Evolutionary conservation across 2,888 invertebrate species (phyloP).

Genomic region (Dicroscelio sp.): DNA sequence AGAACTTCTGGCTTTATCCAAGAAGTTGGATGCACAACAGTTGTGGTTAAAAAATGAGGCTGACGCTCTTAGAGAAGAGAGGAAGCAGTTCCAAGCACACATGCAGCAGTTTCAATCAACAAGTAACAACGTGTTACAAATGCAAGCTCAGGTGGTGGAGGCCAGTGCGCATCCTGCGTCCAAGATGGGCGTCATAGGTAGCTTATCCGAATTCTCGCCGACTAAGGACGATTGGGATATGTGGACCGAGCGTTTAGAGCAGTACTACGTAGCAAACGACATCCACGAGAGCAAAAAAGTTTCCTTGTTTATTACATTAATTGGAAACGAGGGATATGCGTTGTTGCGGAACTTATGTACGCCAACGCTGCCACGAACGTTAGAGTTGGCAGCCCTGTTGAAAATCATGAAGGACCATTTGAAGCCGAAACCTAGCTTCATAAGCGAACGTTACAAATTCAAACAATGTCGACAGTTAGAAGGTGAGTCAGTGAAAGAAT

Average conservation of each 20-base stretch:
- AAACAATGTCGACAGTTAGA: slow-evolving; percentile 62
- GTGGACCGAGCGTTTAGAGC: slow-evolving; percentile 36
- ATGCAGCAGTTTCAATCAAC: too few species aligned
- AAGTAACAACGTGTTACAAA: too few species aligned
- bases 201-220: slow-evolving; percentile 1
- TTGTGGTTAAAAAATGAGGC: too few species aligned
- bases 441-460: slow-evolving; percentile 11
- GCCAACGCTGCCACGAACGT: neutral
- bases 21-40: too few species aligned
- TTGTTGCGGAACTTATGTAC: slow-evolving; percentile 38
- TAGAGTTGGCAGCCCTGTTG: slow-evolving; percentile 64
- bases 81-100: too few species aligned
- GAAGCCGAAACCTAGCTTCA: slow-evolving; percentile 16
- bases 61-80: too few species aligned
- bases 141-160: too few species aligned
- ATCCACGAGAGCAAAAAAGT: slow-evolving; percentile 32
- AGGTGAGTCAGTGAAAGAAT: slow-evolving; percentile 51
- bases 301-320: slow-evolving; percentile 36
- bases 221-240: slow-evolving; percentile 34
- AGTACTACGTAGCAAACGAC: slow-evolving; percentile 35
- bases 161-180: too few species aligned
- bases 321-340: slow-evolving; percentile 43
- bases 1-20: too few species aligned
- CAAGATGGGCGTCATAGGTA: neutral
- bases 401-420: slow-evolving; percentile 63